Percentiles rank a stretch among this genome's conserved stretches.
phyloP scores from a whole-genome alignment of 1,140 invertebrate genomes.

The Temnothorax curvispinosus region DNA sequence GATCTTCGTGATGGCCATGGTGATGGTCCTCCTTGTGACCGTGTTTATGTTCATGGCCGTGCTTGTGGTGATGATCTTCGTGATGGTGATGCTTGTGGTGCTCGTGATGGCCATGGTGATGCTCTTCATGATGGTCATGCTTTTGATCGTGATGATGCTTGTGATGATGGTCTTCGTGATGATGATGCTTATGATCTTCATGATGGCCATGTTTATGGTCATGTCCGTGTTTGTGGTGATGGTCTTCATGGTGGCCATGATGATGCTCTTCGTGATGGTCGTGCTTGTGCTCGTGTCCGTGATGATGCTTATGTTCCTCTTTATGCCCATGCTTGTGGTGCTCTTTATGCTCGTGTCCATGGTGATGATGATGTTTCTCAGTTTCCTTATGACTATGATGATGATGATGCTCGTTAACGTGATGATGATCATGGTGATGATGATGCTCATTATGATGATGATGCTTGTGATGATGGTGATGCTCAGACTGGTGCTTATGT shows the following conservation, averaged over 20 bases:
- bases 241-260: slow-evolving; percentile 78
- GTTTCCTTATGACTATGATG: slow-evolving; percentile 82
- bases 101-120: slow-evolving; percentile 68
- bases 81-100: slow-evolving; percentile 71
- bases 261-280: slow-evolving; percentile 79
- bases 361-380: slow-evolving; percentile 81
- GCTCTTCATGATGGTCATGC: slow-evolving; percentile 68
- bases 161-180: slow-evolving; percentile 73
- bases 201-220: slow-evolving; percentile 78
- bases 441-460: slow-evolving; percentile 79
- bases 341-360: slow-evolving; percentile 79
- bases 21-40: slow-evolving; percentile 80
- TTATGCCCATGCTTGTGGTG: slow-evolving; percentile 76
- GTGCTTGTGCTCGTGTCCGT: slow-evolving; percentile 78
- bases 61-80: slow-evolving; percentile 74
- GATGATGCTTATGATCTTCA: slow-evolving; percentile 70
- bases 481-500: slow-evolving; percentile 80
- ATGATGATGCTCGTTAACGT: slow-evolving; percentile 78
- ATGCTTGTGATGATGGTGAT: slow-evolving; percentile 78
- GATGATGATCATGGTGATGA: slow-evolving; percentile 78
- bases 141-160: slow-evolving; percentile 71
- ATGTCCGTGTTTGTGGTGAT: slow-evolving; percentile 80
- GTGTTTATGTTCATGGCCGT: slow-evolving; percentile 78
- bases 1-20: slow-evolving; percentile 76
- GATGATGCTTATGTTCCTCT: slow-evolving; percentile 75